These are phyloP conservation scores for Clitarchus hookeri DNA, from an alignment of 2,888 invertebrate species.

Conservation along the genomic window DNA sequence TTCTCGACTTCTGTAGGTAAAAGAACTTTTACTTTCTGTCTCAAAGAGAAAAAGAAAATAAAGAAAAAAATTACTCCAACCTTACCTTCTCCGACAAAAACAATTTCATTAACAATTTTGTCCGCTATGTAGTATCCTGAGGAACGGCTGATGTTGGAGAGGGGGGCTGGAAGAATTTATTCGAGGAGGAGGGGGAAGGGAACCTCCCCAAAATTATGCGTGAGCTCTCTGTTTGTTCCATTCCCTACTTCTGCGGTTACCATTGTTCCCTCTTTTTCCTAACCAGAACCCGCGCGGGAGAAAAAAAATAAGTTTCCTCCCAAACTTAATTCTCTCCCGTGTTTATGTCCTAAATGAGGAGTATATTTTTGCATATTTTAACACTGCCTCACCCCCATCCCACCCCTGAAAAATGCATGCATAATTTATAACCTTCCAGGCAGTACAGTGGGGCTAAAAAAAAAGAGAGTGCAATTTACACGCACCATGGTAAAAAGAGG, in stretches of 20 bases:
- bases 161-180: no score
- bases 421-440: background rate
- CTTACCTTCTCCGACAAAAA: background rate
- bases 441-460: background rate
- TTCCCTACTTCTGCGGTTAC: background rate
- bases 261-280: background rate
- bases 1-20: background rate
- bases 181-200: background rate
- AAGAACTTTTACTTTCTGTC: background rate
- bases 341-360: constrained; percentile 18
- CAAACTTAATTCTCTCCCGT: constrained; percentile 21
- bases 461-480: background rate
- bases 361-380: constrained; percentile 15
- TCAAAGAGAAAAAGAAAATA: background rate
- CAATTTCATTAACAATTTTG: constrained; percentile 14
- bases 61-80: background rate
- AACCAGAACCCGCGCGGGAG: background rate
- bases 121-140: background rate
- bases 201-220: constrained; percentile 6
- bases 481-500: background rate
- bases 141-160: background rate
- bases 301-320: constrained; percentile 19
- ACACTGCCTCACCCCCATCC: background rate
- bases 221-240: background rate
- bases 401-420: background rate